Base-by-base conservation (phyloP, 2,797 vertebrate genomes). In the Brachyalestes nurse region DNA sequence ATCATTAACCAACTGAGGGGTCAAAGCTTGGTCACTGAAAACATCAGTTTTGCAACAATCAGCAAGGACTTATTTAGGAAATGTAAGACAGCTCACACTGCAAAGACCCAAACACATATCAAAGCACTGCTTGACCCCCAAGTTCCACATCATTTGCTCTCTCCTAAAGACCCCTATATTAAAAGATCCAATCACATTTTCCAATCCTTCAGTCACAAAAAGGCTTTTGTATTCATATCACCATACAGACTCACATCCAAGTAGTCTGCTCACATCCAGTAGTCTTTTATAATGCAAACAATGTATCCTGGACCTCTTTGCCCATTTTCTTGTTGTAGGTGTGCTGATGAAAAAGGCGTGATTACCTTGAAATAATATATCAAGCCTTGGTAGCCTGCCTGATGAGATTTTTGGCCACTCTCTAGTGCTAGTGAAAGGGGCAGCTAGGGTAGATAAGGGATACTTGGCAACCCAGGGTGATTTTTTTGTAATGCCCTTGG, bases 251-350 rank as follows among this genome's bases (percentile, higher is more conserved):
- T 19, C 65, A 51, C 28, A 77, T 14, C n/a, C 13, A 51, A 51
- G 47, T 14, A 51, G 47, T 51, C 47, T 51, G 19, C 60, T 55
- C 38, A 62, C 69, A 51, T 70, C 19, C 21, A 64, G 55, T 42
- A 42, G 25, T 65, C 57, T 58, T 73, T 75, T 75, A n/a, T 70
- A 65, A 76, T 6, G 65, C 62, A 60, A 71, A 72, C 71, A 53
- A 74, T 57, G 70, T 55, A 85, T 79, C 67, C 38, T n/a, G 47
- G 49, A 60, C 67, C 45, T 4, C 12, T 88, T 86, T 86, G 83
- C 71, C 85, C 67, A 23, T 49, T 86, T 83, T 84, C 88, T 84
- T 88, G 82, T 86, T 86, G 85, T 86, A 86, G 85, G 73, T 78
- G 79, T 88, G 86, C 87, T 86, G 79, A 76, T 70, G 10, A 21